Evolutionary conservation across 2,113 vertebrate genomes (phyloP).

Genomic region (Zingel zingel): DNA sequence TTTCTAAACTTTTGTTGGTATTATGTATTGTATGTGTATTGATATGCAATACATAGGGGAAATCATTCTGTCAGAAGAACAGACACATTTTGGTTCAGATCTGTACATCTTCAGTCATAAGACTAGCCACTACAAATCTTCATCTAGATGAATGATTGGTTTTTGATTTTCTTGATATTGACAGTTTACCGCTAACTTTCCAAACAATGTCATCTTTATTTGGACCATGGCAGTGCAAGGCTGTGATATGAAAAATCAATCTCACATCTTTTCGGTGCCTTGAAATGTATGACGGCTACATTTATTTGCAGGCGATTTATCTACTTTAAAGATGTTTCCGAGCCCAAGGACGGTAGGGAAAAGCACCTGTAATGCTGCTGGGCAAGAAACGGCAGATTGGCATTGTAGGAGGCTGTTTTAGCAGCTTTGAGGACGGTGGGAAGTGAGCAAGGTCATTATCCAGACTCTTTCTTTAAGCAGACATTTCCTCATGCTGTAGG

Average conservation of each 20-base stretch:
- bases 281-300: background rate
- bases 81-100: background rate
- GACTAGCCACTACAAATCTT: background rate
- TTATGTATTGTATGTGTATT: background rate
- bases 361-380: background rate
- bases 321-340: background rate
- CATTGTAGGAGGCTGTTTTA: background rate
- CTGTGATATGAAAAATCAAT: background rate
- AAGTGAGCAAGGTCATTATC: slow-evolving; percentile 7
- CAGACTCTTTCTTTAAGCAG: background rate
- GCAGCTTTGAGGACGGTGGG: background rate
- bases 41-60: too few relatives aligned
- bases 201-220: too few relatives aligned
- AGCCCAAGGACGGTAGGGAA: background rate
- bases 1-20: background rate
- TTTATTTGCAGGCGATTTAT: background rate
- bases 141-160: too few relatives aligned
- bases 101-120: background rate
- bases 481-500: background rate
- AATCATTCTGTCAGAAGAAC: background rate
- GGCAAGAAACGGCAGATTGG: background rate
- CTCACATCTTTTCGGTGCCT: too few relatives aligned
- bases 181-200: too few relatives aligned
- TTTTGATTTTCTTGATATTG: too few relatives aligned
- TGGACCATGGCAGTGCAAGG: background rate